Conservation (phyloP, 2,797 vertebrate species). For the Lemur catta region DNA sequence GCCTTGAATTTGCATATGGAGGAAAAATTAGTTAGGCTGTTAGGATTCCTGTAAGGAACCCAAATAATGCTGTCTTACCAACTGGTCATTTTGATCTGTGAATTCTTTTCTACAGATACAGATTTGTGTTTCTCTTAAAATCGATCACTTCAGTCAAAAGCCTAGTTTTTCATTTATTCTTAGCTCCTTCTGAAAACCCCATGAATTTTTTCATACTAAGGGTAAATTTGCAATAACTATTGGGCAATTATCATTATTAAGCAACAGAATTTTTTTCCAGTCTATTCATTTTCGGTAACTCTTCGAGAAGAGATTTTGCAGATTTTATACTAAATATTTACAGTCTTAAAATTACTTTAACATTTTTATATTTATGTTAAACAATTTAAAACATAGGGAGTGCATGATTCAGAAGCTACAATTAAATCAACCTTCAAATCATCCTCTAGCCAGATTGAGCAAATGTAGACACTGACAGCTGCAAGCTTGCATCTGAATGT, state of each 20-base stretch:
- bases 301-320: conserved; percentile 66
- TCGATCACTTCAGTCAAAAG: not conserved
- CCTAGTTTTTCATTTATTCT: conserved; percentile 35
- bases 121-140: not conserved
- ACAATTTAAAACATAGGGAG: conserved; percentile 72
- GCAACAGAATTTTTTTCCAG: conserved; percentile 42
- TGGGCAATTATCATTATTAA: conserved; percentile 20
- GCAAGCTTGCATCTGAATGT: conserved; percentile 37
- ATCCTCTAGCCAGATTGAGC: conserved; percentile 62
- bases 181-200: conserved; percentile 5
- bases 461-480: conserved; percentile 44
- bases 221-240: conserved; percentile 46
- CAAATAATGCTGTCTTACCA: not conserved
- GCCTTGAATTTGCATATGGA: not conserved
- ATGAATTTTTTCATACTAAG: conserved; percentile 31
- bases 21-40: not conserved
- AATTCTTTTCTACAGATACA: not conserved
- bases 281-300: not conserved
- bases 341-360: conserved; percentile 67
- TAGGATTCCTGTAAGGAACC: not conserved
- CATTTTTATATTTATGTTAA: conserved; percentile 68
- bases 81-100: not conserved
- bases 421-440: conserved; percentile 73
- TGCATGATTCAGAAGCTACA: conserved; percentile 66
- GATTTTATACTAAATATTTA: conserved; percentile 78